Evolutionary conservation across 2,888 invertebrate genomes (phyloP).

Genomic region (Sclerodermus sp.): DNA sequence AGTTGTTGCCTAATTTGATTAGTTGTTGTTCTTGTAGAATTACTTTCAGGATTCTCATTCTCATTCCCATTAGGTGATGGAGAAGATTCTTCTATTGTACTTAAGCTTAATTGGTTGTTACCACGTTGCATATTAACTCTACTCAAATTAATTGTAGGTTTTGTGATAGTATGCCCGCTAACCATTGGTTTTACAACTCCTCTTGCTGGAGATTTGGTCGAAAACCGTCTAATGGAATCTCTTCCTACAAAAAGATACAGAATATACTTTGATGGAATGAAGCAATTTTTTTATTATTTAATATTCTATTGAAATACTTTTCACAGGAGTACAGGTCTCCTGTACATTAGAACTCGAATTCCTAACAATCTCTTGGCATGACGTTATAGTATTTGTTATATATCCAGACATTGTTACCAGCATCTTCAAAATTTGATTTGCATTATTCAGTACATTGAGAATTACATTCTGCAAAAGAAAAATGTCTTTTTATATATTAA

Average conservation of each 20-base stretch:
- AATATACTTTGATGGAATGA: neutral
- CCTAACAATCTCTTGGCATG: conserved; percentile 38
- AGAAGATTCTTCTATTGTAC: conserved; percentile 42
- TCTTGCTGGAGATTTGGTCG: conserved; percentile 46
- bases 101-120: conserved; percentile 39
- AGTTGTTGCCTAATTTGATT: conserved; percentile 13
- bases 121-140: conserved; percentile 47
- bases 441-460: conserved; percentile 32
- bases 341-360: conserved; percentile 2
- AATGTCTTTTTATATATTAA: no score
- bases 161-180: conserved; percentile 53
- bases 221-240: conserved; percentile 37
- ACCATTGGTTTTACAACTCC: conserved; percentile 55
- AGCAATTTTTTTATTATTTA: neutral
- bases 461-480: conserved; percentile 33
- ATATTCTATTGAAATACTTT: conserved; percentile 13
- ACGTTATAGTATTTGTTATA: conserved; percentile 40
- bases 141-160: conserved; percentile 52
- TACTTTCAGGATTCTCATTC: conserved; percentile 2
- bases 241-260: conserved; percentile 25
- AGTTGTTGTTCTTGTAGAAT: conserved; percentile 11
- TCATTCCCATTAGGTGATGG: conserved; percentile 25
- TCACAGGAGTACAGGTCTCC: conserved; percentile 11
- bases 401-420: conserved; percentile 37
- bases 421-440: conserved; percentile 41